A percentile compares a stretch with the other conserved stretches of the same genome.
Evolutionary conservation across 2,113 vertebrate species (phyloP).

Genomic region (Psittacara wagleri): DNA sequence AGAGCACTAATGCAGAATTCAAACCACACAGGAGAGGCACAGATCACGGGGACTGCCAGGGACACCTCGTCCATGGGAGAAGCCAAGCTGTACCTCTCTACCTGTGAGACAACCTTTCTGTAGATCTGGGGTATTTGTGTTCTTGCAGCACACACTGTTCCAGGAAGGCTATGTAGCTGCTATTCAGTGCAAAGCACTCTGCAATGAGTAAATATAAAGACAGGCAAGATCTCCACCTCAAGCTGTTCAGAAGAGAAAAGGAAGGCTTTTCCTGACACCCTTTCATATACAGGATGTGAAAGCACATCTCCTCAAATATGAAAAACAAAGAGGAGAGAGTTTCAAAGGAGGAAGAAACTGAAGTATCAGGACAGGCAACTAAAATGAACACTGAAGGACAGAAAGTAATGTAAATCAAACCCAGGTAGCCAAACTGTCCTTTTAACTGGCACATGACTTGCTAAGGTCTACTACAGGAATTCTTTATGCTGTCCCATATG

Average conservation of each 20-base stretch:
- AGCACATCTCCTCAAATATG: neutral
- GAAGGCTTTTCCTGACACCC: neutral
- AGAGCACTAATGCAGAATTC: neutral
- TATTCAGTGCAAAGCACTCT: neutral
- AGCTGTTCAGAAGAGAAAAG: neutral
- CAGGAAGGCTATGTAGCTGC: neutral
- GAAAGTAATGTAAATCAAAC: neutral
- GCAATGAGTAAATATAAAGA: neutral
- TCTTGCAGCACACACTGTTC: neutral
- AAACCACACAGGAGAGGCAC: fast-evolving
- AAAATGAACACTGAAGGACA: neutral
- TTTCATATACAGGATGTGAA: neutral
- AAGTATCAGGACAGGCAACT: neutral
- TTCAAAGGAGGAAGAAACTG: neutral
- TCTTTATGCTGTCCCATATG: neutral
- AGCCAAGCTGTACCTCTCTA: neutral
- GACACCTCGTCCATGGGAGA: neutral
- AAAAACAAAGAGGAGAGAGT: neutral
- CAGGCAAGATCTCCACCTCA: neutral
- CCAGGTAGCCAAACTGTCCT: neutral
- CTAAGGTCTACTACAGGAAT: neutral
- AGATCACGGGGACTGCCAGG: neutral
- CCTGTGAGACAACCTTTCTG: neutral
- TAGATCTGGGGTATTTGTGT: neutral
- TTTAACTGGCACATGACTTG: neutral